phyloP scores from a whole-genome alignment of 1,140 invertebrate species.

The Mercenaria mercenaria region DNA sequence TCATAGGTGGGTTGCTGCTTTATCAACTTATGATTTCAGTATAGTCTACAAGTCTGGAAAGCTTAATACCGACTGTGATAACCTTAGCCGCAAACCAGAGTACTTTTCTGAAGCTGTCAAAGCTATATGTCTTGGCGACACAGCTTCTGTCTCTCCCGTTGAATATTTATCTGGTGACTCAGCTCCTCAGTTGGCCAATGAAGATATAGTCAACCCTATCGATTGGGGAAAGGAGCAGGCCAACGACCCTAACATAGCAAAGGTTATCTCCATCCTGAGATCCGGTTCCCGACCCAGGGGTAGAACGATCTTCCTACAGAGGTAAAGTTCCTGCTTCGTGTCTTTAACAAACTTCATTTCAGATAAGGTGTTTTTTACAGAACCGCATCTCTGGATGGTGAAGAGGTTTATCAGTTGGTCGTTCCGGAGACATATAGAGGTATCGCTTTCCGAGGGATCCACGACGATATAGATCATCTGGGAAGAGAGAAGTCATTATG shows the following conservation, averaged over 20 bases:
- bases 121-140: background rate
- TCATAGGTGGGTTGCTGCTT: slow-evolving; percentile 56
- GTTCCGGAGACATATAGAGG: background rate
- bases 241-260: background rate
- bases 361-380: background rate
- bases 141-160: background rate
- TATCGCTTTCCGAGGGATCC: background rate
- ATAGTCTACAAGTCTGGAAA: slow-evolving; percentile 45
- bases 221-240: background rate
- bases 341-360: background rate
- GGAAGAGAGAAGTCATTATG: background rate
- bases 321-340: background rate
- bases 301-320: background rate
- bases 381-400: background rate
- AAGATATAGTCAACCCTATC: background rate
- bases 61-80: slow-evolving; percentile 47
- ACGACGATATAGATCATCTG: slow-evolving; percentile 23
- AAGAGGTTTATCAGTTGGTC: background rate
- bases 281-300: background rate
- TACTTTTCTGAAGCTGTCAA: background rate
- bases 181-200: background rate
- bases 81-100: background rate
- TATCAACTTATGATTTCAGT: slow-evolving; percentile 36
- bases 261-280: background rate
- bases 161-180: background rate